Conservation (phyloP, 2,888 invertebrate species). For the Eilema griseolum region DNA sequence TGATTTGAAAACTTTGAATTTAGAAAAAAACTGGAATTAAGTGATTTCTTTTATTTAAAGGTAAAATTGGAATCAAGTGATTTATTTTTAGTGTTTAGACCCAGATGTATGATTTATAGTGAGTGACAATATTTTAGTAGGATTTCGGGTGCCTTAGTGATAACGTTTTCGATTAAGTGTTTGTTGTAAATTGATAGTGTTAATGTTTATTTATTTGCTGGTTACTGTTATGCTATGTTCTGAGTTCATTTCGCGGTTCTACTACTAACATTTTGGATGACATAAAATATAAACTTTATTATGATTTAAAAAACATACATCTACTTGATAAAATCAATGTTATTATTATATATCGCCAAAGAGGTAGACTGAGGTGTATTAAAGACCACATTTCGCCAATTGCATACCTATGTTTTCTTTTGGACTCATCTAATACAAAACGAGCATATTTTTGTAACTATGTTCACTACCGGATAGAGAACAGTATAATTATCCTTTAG, state of each 20-base stretch:
- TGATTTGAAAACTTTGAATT: constrained; percentile 10
- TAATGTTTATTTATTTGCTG: constrained; percentile 27
- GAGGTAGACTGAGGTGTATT: too few species aligned
- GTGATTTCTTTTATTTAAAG: constrained; percentile 5
- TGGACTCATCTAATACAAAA: too few species aligned
- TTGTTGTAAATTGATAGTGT: constrained; percentile 38
- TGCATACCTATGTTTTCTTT: too few species aligned
- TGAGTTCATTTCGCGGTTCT: constrained; percentile 9
- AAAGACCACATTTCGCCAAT: too few species aligned
- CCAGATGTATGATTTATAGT: not conserved
- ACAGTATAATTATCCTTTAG: not conserved
- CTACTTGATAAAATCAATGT: too few species aligned
- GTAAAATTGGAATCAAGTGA: constrained; percentile 7
- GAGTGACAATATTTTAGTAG: constrained; percentile 7
- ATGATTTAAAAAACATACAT: too few species aligned
- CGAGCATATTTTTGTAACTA: too few species aligned
- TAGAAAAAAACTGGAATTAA: not conserved
- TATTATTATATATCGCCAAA: too few species aligned
- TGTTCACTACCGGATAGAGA: not conserved
- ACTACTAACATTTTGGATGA: not conserved
- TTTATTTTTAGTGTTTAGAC: constrained; percentile 1
- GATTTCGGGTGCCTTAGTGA: constrained; percentile 11
- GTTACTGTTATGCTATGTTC: constrained; percentile 26
- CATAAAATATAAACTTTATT: too few species aligned
- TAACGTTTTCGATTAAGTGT: constrained; percentile 29